phyloP scores from a whole-genome alignment of 2,797 vertebrate species.

The Triplophysa yarkandensis region DNA sequence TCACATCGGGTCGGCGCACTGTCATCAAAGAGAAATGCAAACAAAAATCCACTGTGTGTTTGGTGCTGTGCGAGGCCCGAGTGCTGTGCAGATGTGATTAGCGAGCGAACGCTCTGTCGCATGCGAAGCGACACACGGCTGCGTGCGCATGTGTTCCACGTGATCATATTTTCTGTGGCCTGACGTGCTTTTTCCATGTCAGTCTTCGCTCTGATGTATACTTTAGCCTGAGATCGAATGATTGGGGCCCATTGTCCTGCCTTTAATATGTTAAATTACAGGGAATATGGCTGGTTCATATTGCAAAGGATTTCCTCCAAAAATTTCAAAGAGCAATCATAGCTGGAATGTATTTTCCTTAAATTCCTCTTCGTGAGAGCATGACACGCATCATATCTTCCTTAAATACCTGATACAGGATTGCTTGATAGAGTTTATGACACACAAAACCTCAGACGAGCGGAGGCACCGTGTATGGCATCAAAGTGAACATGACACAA shows the following conservation, averaged over 20 bases:
- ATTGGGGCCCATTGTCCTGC: constrained; percentile 54
- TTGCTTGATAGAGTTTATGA: background rate
- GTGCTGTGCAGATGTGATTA: constrained; percentile 64
- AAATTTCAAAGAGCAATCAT: constrained; percentile 13
- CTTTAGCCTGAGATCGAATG: constrained; percentile 57
- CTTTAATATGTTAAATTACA: constrained; percentile 60
- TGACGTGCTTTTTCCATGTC: constrained; percentile 53
- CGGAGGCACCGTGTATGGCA: constrained; percentile 53
- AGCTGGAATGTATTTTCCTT: background rate
- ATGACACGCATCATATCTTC: background rate
- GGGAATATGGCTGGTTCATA: background rate
- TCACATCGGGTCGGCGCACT: constrained; percentile 57
- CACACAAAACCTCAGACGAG: constrained; percentile 6
- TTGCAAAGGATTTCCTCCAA: background rate
- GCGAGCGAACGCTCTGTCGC: constrained; percentile 54
- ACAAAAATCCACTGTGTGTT: constrained; percentile 59
- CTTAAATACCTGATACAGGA: background rate
- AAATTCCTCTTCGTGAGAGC: background rate
- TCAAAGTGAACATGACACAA: constrained; percentile 66
- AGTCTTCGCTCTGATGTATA: constrained; percentile 67
- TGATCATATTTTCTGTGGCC: background rate
- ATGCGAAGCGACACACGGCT: constrained; percentile 54
- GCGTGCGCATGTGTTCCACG: background rate
- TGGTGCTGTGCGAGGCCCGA: no score
- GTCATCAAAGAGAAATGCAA: constrained; percentile 72